Base-by-base conservation (phyloP, 1,140 invertebrate genomes). In the Sinonovacula constricta region DNA sequence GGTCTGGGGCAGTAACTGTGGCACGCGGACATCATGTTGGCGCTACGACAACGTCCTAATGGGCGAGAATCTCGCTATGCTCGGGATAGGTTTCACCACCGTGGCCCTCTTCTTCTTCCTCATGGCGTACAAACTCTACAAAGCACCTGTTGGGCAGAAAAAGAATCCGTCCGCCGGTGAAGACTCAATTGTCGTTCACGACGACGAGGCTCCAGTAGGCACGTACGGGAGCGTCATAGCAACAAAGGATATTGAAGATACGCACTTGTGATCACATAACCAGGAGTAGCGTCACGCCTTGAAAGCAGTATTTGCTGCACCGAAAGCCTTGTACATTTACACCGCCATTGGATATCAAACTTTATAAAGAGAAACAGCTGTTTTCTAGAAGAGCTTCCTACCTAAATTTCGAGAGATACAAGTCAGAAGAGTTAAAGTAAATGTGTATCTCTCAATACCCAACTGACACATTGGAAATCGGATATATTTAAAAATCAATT, bases 1-100 rank as follows among this genome's bases (percentile, higher is more conserved):
- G 4, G 81, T 90, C 15, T 91, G 90, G 90, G 88, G 88, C 59
- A 78, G 84, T 33, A 86, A 81, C 7, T 91, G 90, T 67, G 79
- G 69, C 10, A 71, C 86, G 45, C 84, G 71, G 2, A 89, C 89
- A 3, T 88, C 87, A 18, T 91, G 90, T 77, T 91, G 89, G 90
- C 36, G 90, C 1, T 91, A 91, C 71, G 87, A 91, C 80, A 71
- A 80, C 12, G 81, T 82, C 12, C 82, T 81, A 59, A 88, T 90
- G 68, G 71, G 90, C 34, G 57, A 69, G 39, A 33, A 67, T 49
- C 56, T 81, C 18, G 79, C 79, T 26, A 4, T 68, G 12, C 68
- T 70, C 34, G 76, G 80, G 24, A 78, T 81, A 30, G 66, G 56
- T 4, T 71, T 81, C 28, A 81, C 76, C n/a, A 68, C 31, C 0